Evolutionary conservation across 2,113 vertebrate species (phyloP), one percentile per base, ranked within the genome.

Genomic region (Echinops telfairi): DNA sequence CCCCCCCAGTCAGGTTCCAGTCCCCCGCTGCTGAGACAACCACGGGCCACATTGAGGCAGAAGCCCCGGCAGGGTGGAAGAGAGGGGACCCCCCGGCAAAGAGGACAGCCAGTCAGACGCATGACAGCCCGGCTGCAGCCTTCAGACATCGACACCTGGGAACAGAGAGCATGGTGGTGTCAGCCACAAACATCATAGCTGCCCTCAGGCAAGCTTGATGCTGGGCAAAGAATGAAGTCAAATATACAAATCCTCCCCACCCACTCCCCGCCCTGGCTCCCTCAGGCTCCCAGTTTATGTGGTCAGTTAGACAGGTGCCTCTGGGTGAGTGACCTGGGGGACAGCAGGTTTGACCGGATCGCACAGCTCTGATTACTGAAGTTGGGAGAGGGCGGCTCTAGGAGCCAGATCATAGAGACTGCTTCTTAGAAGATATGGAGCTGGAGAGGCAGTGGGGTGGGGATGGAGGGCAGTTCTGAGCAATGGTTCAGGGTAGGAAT

Each of bases 21-120:
- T 91, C 98, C 98, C 3, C 98, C 98, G 96, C 98, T 97, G 97
- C 98, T 98, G 47, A 99, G 97, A 97, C 99, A 99, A 95, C 99
- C 99, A 97, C 98, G 98, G 98, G 98, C 98, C 95, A 99, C 98
- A 10, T 99, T 99, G 83, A 99, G 98, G 96, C 99, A 99, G 95
- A 99, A 98, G n/a, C 98, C 98, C 64, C 98, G 97, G 95, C 99
- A 99, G 38, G 99, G 98, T 62, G 97, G 97, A 68, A 99, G 96
- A 4, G 97, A 96, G 22, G 99, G 98, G 86, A 97, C 87, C 15
- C 99, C 99, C 15, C 98, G 98, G 90, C 99, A 99, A 87, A 99
- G 97, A 0, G 98, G 98, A 95, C 99, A 99, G 97, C 98, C 99
- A 92, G 98, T 98, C 98, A 99, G 98, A 66, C 98, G 98, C 98